Evolutionary conservation across 2,113 vertebrate genomes (phyloP), one percentile per base, ranked within the genome.

Genomic region (Parus major): DNA sequence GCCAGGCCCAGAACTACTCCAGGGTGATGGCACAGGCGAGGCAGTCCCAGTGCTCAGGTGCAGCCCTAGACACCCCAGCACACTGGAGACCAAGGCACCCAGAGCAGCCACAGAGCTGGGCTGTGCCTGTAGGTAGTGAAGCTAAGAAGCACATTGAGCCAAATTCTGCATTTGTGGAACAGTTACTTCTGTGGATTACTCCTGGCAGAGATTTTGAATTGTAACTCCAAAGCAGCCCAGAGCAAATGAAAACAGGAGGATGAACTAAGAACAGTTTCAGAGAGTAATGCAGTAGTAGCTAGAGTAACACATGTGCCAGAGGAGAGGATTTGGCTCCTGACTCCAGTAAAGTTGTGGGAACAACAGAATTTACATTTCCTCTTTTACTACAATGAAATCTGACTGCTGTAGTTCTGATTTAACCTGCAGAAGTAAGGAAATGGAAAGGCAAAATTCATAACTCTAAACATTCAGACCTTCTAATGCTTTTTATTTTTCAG

Each of bases 21-120:
- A 52, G 44, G 41, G 33, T 28, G 27, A 29, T 9, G 68, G 82
- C 61, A n/a, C 0, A 10, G 44, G 21, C 35, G 79, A 60, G n/a
- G 42, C 56, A 55, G 46, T n/a, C 25, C 24, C 64, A 69, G 50
- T 0, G 2, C 3, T 28, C 47, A n/a, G 52, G 71, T 1, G 0
- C 27, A 52, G 21, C 53, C 70, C 39, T 29, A 46, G 36, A 11
- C 33, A 29, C 2, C 4, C 29, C 0, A 1, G 9, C 25, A 16
- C 23, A 29, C 17, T 3, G 11, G 35, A 20, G 15, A 4, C 7
- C 55, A n/a, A 16, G 35, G 66, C n/a, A 39, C 1, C 1, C 0
- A 50, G 33, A 71, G 18, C 0, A 15, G 35, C 29, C 57, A 56
- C 59, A 56, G 75, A 80, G 59, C 36, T 6, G 0, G 23, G 53